phyloP scores from a whole-genome alignment of 2,113 vertebrate species.

The Archilochus colubris region DNA sequence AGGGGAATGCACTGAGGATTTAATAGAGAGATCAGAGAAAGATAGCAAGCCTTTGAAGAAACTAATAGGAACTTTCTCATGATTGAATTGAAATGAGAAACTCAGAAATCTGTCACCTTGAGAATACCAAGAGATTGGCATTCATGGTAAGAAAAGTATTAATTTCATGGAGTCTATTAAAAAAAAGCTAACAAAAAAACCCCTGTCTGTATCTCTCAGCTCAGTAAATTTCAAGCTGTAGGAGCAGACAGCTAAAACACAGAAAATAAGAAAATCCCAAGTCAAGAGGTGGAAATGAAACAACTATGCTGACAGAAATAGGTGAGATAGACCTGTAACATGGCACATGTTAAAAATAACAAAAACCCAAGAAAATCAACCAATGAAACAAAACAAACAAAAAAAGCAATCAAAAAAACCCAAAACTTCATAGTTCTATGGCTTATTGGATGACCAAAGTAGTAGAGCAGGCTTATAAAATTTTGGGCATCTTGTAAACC shows the following conservation, averaged over 20 bases:
- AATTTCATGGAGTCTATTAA: background rate
- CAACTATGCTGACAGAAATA: background rate
- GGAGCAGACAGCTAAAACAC: background rate
- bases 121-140: background rate
- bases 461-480: background rate
- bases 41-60: background rate
- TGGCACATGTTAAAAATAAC: background rate
- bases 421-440: background rate
- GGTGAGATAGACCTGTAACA: background rate
- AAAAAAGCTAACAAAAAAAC: background rate
- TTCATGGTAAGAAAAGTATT: background rate
- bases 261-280: background rate
- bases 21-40: background rate
- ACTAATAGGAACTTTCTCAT: background rate
- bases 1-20: background rate
- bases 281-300: background rate
- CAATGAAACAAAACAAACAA: background rate
- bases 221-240: background rate
- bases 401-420: background rate
- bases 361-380: background rate
- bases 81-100: background rate
- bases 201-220: background rate
- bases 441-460: background rate
- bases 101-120: background rate
- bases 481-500: background rate